Evolutionary conservation across 2,888 invertebrate genomes (phyloP), one percentile per base, ranked within the genome.

Genomic region (Mycalesis mineus): DNA sequence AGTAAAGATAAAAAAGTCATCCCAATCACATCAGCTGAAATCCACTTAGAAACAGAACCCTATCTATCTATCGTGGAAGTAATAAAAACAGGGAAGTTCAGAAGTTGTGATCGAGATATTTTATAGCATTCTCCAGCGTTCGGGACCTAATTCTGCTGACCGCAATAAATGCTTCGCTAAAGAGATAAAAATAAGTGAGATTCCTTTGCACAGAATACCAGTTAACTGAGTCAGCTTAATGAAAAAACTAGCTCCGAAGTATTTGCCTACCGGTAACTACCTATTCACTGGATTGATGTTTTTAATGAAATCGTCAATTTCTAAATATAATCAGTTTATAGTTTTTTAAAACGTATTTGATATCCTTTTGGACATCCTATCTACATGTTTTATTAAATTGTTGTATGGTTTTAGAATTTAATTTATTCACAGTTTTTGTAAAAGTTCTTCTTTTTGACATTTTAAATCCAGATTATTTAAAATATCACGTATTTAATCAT

Each of bases 121-220:
- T 75, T 74, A 72, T 73, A 68, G 72, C 70, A 70, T 65, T 68
- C 65, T 70, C 69, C 76, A 82, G 84, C 82, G 81, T 84, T 82
- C 77, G 65, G 67, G 72, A 79, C 78, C 77, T 79, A 22, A 22
- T 81, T 77, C 55, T 64, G 74, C 77, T 80, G 80, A 74, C 81
- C 82, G 80, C 83, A 82, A 84, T 86, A 84, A 87, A 84, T 79
- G 79, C 76, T 75, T 69, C 70, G 40, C 72, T 77, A 76, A 80
- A 76, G 73, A 80, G 79, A 85, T 82, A 82, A 86, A 86, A 84
- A 77, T 81, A 74, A 72, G 63, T 69, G 65, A 71, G 73, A 76
- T 75, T 77, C 77, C 79, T 83, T 85, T 86, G 83, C 79, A 72
- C 66, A 69, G 82, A 52, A 17, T 78, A 72, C 78, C 81, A 77